phyloP scores from a whole-genome alignment of 2,888 invertebrate species.

The Amphipyra berbera region DNA sequence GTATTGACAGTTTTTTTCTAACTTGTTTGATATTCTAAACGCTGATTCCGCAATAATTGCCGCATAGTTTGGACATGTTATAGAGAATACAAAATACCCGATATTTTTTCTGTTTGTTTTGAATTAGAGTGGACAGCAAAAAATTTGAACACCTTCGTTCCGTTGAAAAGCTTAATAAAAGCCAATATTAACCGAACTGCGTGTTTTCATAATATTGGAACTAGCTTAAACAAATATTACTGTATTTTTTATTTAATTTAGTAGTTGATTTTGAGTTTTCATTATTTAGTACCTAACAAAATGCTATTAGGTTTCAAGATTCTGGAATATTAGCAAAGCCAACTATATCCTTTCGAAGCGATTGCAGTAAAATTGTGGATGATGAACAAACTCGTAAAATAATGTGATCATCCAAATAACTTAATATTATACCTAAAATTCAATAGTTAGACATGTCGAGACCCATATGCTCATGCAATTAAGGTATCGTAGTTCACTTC shows the following conservation, averaged over 20 bases:
- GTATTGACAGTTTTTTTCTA: not conserved
- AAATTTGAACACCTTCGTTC: slow-evolving; percentile 11
- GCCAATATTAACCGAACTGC: slow-evolving; percentile 9
- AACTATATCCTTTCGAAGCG: no score
- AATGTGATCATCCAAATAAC: no score
- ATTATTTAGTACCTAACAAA: not conserved
- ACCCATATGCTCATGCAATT: no score
- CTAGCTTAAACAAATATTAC: not conserved
- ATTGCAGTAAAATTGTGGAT: no score
- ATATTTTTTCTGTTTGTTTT: slow-evolving; percentile 8
- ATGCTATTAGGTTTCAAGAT: no score
- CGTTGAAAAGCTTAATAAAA: slow-evolving; percentile 7
- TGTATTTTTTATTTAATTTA: slow-evolving; percentile 11
- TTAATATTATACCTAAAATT: no score
- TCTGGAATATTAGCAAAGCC: no score
- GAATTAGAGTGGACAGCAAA: not conserved
- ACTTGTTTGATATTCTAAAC: not conserved
- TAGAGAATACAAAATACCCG: not conserved
- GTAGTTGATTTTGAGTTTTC: not conserved
- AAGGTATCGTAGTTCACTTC: no score
- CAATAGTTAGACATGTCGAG: no score
- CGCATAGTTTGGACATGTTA: slow-evolving; percentile 1
- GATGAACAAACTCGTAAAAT: no score
- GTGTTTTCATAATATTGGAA: slow-evolving; percentile 15
- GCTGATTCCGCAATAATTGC: not conserved